Percentiles rank a stretch among this genome's conserved stretches.
Conservation (phyloP, 2,113 vertebrate genomes). For the Haplochromis burtoni region DNA sequence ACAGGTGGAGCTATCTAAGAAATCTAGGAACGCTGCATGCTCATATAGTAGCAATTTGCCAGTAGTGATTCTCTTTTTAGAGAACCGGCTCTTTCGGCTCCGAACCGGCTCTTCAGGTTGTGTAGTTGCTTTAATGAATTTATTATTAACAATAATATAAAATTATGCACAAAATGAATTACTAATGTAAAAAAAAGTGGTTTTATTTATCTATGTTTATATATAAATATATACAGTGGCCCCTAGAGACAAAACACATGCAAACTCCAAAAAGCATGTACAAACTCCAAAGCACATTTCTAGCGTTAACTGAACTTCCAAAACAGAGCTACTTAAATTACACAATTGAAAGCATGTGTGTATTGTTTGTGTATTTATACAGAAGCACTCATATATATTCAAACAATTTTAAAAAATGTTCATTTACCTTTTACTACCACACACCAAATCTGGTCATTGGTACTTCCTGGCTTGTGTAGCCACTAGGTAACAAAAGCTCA, state of each 20-base stretch:
- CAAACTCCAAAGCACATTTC: not conserved
- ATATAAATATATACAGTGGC: not conserved
- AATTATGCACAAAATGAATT: not conserved
- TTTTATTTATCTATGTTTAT: not conserved
- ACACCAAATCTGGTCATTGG: too few relatives aligned
- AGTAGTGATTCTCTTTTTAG: not conserved
- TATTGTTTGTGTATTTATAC: too few relatives aligned
- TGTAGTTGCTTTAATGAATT: not conserved
- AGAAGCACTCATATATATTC: too few relatives aligned
- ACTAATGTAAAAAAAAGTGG: not conserved
- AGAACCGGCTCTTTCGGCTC: not conserved
- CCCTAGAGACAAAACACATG: fast-evolving
- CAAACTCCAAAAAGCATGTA: not conserved
- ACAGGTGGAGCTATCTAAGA: not conserved
- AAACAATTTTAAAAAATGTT: too few relatives aligned
- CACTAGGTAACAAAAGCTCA: too few relatives aligned
- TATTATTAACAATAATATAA: not conserved
- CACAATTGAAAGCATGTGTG: too few relatives aligned
- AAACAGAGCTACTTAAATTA: not conserved
- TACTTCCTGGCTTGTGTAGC: too few relatives aligned
- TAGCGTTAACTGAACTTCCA: not conserved
- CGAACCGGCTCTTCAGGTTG: not conserved
- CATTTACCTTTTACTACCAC: too few relatives aligned
- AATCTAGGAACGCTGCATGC: not conserved
- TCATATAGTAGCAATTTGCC: not conserved